phyloP scores from a whole-genome alignment of 2,888 invertebrate species.

The Deilephila elpenor region DNA sequence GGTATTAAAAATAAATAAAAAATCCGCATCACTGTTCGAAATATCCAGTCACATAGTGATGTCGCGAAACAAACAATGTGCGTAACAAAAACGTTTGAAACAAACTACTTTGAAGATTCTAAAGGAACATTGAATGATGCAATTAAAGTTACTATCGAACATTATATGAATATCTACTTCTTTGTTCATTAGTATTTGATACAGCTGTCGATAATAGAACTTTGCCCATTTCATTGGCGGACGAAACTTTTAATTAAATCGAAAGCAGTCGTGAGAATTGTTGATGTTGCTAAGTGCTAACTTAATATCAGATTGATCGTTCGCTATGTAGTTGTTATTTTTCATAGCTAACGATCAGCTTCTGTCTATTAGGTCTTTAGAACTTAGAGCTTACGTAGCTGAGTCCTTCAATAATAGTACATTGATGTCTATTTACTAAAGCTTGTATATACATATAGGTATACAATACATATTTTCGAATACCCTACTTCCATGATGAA shows the following conservation, averaged over 20 bases:
- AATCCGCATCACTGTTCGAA: no score
- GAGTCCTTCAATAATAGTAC: not conserved
- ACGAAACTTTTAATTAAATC: not conserved
- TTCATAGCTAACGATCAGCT: not conserved
- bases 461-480: not conserved
- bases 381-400: slow-evolving; percentile 10
- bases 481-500: not conserved
- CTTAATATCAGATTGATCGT: not conserved
- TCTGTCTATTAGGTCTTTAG: not conserved
- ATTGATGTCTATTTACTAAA: not conserved
- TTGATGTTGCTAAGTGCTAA: not conserved
- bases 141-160: not conserved
- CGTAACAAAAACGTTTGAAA: not conserved
- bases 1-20: no score
- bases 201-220: not conserved
- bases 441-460: not conserved
- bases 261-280: not conserved
- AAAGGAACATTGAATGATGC: not conserved
- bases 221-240: slow-evolving; percentile 4
- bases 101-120: not conserved
- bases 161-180: not conserved
- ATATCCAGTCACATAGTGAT: no score
- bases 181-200: not conserved
- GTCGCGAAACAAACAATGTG: no score
- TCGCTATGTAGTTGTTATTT: not conserved